Percentiles rank a stretch among this genome's conserved stretches.
These are phyloP conservation scores for Cyanoramphus novaezelandiae DNA, from an alignment of 2,113 vertebrate species.

Conservation along the genomic window DNA sequence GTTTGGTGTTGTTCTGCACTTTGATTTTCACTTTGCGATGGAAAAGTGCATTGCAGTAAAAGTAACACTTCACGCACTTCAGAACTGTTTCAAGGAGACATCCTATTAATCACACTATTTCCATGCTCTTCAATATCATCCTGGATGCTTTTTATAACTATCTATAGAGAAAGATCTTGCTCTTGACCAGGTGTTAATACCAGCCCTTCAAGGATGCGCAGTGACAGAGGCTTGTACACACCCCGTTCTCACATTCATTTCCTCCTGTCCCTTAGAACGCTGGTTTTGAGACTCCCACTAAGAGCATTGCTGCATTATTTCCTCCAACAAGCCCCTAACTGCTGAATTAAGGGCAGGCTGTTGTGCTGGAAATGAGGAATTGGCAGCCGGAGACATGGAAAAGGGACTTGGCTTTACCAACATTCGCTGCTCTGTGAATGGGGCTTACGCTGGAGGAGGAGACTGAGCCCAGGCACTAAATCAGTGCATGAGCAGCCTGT, in stretches of 20 bases:
- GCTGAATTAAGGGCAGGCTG: not conserved
- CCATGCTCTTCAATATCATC: not conserved
- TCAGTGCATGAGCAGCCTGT: accelerated
- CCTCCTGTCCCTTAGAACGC: not conserved
- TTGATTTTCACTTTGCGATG: slow-evolving; percentile 65
- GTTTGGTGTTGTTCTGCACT: slow-evolving; percentile 70
- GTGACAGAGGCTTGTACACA: not conserved
- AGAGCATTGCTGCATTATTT: slow-evolving; percentile 6
- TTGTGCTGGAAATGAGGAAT: not conserved
- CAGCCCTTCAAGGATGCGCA: slow-evolving; percentile 43
- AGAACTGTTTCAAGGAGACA: slow-evolving; percentile 40
- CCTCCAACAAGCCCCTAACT: not conserved
- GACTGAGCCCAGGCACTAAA: accelerated
- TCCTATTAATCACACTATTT: slow-evolving; percentile 16
- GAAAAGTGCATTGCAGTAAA: slow-evolving; percentile 28
- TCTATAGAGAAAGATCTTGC: not conserved
- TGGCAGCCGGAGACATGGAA: not conserved
- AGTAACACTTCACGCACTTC: not conserved
- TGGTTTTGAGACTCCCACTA: not conserved
- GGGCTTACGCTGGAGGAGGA: accelerated
- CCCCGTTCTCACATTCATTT: not conserved
- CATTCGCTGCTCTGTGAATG: accelerated
- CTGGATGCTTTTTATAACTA: not conserved
- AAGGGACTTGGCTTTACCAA: not conserved
- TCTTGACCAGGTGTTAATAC: slow-evolving; percentile 26